Base-by-base conservation (phyloP, 2,797 vertebrate species). In the Amniataba percoides region DNA sequence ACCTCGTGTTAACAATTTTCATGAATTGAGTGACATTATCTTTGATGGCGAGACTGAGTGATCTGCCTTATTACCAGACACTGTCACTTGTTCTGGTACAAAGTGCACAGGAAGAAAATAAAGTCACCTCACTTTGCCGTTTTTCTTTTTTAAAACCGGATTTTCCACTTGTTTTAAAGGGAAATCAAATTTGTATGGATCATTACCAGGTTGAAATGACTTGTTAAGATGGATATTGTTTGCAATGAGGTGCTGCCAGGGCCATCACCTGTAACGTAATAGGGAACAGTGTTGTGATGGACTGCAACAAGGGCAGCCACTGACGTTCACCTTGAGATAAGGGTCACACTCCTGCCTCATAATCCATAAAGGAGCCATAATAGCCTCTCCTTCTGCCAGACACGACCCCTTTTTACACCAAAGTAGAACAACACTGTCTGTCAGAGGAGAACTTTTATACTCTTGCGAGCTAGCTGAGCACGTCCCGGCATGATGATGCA, bases 321-420 rank as follows among this genome's bases (percentile, higher is more conserved):
- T 78, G 87, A 92, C 71, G 55, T 88, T 95, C 93, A 94, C 94
- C 92, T 94, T 94, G 91, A 94, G 90, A 93, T 80, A 88, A 82
- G 87, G 92, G 91, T 94, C 90, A 88, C 73, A 75, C 76, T 89
- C 71, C 87, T 87, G 87, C 88, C 90, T 87, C 84, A 83, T 92
- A 93, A 93, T 92, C 93, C 89, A 93, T 94, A 93, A 94, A 90
- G 86, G 85, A 85, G 87, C 83, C 82, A 71, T 92, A 92, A 94
- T 91, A 89, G 85, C 86, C 71, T 91, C 76, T 81, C 62, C 76
- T 71, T 88, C 90, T 88, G 81, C 79, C 81, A 89, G 88, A 88
- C 84, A 87, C 52, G 53, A 88, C 86, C 85, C 85, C 77, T 77
- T 87, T 86, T 88, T 79, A 87, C 81, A 86, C 63, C 83, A 84